These are phyloP conservation scores for Panulirus ornatus DNA, from an alignment of 1,140 invertebrate genomes.

Conservation along the genomic window DNA sequence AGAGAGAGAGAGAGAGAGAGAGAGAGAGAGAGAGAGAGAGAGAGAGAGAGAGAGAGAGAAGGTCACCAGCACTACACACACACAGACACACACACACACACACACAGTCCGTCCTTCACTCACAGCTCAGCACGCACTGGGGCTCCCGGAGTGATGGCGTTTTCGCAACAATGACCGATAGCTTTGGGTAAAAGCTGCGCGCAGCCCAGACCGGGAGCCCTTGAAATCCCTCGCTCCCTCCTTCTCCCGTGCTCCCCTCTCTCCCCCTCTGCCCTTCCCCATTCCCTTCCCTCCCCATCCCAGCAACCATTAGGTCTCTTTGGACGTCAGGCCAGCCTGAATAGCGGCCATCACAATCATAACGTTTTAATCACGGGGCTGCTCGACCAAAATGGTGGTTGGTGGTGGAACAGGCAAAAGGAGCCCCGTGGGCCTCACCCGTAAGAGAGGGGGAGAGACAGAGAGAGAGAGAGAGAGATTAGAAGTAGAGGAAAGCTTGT, in stretches of 20 bases:
- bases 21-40: slow-evolving; percentile 7
- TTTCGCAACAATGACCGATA: slow-evolving; percentile 16
- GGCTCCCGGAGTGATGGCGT: neutral
- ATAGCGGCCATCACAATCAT: slow-evolving; percentile 57
- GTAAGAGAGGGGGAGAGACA: neutral
- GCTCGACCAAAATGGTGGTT: slow-evolving; percentile 47
- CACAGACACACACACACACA: slow-evolving; percentile 12
- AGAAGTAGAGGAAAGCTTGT: neutral
- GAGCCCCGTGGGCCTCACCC: too few relatives aligned
- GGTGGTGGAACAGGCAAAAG: neutral
- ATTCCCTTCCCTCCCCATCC: neutral
- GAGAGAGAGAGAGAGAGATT: neutral
- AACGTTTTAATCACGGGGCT: slow-evolving; percentile 61
- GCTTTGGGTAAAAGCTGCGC: neutral
- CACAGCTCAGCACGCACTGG: slow-evolving; percentile 6
- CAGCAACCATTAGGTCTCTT: slow-evolving; percentile 53
- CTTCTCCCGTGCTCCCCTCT: neutral
- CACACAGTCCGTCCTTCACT: neutral
- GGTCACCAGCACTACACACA: too few relatives aligned
- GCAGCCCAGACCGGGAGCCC: neutral
- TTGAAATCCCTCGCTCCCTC: neutral
- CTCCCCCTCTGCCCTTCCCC: neutral
- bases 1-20: slow-evolving; percentile 34
- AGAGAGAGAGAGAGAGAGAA: neutral
- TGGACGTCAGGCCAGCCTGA: slow-evolving; percentile 38